Evolutionary conservation across 2,888 invertebrate species (phyloP).

Genomic region (Saturnia pavonia): DNA sequence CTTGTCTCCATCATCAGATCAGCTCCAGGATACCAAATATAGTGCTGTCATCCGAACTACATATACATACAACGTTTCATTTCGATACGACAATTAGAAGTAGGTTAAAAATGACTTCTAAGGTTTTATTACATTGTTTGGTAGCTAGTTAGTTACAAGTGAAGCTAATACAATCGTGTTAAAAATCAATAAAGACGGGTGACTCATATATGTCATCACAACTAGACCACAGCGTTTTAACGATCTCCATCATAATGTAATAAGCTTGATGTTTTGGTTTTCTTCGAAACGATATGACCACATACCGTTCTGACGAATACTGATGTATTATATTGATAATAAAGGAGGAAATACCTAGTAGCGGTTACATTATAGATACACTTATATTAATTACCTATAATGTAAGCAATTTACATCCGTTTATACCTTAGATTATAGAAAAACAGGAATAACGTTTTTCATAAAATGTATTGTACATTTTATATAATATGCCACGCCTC

Average conservation of each 20-base stretch:
- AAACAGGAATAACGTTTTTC: slow-evolving; percentile 1
- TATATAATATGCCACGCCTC: too few species aligned
- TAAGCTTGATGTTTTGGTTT: slow-evolving; percentile 21
- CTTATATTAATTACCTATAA: slow-evolving; percentile 55
- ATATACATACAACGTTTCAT: too few species aligned
- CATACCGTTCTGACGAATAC: slow-evolving; percentile 48
- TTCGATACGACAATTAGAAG: too few species aligned
- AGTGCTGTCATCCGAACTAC: too few species aligned
- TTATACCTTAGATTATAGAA: slow-evolving; percentile 19
- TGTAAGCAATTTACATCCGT: slow-evolving; percentile 53
- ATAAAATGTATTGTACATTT: neutral
- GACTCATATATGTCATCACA: neutral
- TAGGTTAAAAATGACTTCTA: too few species aligned
- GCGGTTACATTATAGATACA: slow-evolving; percentile 40
- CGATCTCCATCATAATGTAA: neutral
- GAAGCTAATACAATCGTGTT: too few species aligned
- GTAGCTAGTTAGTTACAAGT: too few species aligned
- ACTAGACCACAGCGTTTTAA: neutral
- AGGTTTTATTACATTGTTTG: too few species aligned
- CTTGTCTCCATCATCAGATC: too few species aligned
- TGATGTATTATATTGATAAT: slow-evolving; percentile 51
- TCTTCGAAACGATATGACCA: slow-evolving; percentile 43
- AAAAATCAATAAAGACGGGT: neutral
- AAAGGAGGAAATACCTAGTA: slow-evolving; percentile 42
- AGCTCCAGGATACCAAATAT: too few species aligned